Percentiles rank a stretch among this genome's conserved stretches.
Conservation (phyloP, 1,140 invertebrate genomes). For the Pectinophora gossypiella region DNA sequence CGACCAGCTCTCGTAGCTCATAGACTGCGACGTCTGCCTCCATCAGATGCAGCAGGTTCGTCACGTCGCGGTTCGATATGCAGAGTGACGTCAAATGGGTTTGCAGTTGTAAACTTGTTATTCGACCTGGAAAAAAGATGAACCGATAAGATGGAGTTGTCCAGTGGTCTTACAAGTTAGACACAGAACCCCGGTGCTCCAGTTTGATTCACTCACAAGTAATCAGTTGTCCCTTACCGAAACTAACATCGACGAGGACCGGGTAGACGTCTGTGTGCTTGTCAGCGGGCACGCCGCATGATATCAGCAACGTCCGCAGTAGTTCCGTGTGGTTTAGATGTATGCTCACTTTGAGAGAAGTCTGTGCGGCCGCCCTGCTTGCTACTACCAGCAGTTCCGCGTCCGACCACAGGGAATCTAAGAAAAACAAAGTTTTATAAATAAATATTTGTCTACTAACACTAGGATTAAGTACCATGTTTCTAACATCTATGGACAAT, state of each 20-base stretch:
- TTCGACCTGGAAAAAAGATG: constrained; percentile 63
- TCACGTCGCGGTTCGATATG: constrained; percentile 82
- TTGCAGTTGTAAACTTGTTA: constrained; percentile 83
- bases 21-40: constrained; percentile 82
- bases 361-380: constrained; percentile 30
- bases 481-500: too few species aligned
- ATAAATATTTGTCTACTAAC: too few species aligned
- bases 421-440: constrained; percentile 4
- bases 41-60: constrained; percentile 82
- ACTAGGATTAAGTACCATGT: too few species aligned
- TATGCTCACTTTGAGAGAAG: constrained; percentile 82
- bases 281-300: constrained; percentile 86
- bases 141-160: too few species aligned
- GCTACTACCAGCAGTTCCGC: constrained; percentile 82
- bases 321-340: constrained; percentile 90
- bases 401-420: constrained; percentile 85
- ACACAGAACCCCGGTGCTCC: too few species aligned
- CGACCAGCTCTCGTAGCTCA: constrained; percentile 80
- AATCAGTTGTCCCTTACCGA: constrained; percentile 52
- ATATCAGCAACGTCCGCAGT: constrained; percentile 85
- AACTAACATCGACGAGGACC: constrained; percentile 78
- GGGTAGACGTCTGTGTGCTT: constrained; percentile 81
- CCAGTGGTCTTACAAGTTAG: too few species aligned
- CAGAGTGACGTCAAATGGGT: constrained; percentile 82
- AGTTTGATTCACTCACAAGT: too few species aligned